A percentile compares a stretch with the other conserved stretches of the same genome.
These are phyloP conservation scores for Arizona elegans DNA, from an alignment of 2,113 vertebrate genomes.

Conservation along the genomic window DNA sequence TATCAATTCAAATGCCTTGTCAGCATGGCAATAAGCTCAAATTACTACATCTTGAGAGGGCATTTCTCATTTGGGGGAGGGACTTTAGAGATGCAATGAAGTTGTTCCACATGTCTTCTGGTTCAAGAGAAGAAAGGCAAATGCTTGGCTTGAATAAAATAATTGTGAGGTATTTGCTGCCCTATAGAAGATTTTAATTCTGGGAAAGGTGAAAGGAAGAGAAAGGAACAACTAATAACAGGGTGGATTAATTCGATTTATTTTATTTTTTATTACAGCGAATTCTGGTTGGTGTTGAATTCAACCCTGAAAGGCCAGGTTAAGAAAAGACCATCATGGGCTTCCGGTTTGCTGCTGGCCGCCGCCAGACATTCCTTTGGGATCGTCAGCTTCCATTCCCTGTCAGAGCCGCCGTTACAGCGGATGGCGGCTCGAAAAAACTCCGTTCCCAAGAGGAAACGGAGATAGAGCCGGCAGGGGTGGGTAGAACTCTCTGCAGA, in stretches of 20 bases:
- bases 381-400: too few relatives aligned
- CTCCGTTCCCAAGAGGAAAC: too few relatives aligned
- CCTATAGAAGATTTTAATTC: neutral
- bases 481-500: too few relatives aligned
- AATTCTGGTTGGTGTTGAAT: neutral
- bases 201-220: neutral
- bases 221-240: neutral
- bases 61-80: neutral
- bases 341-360: too few relatives aligned
- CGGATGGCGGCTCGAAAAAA: too few relatives aligned
- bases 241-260: neutral
- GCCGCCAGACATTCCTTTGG: too few relatives aligned
- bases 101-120: neutral
- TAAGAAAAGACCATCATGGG: neutral
- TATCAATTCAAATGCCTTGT: constrained; percentile 51
- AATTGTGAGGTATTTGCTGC: neutral
- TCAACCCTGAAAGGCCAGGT: neutral
- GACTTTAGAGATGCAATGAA: neutral
- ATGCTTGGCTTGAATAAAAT: neutral
- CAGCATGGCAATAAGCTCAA: constrained; percentile 43
- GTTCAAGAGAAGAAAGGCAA: neutral
- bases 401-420: too few relatives aligned
- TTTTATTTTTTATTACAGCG: neutral
- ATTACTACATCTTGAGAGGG: constrained; percentile 21
- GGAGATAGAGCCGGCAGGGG: too few relatives aligned